Percentiles rank a stretch among this genome's conserved stretches.
phyloP scores from a whole-genome alignment of 2,888 invertebrate species.

The Hemithea aestivaria region DNA sequence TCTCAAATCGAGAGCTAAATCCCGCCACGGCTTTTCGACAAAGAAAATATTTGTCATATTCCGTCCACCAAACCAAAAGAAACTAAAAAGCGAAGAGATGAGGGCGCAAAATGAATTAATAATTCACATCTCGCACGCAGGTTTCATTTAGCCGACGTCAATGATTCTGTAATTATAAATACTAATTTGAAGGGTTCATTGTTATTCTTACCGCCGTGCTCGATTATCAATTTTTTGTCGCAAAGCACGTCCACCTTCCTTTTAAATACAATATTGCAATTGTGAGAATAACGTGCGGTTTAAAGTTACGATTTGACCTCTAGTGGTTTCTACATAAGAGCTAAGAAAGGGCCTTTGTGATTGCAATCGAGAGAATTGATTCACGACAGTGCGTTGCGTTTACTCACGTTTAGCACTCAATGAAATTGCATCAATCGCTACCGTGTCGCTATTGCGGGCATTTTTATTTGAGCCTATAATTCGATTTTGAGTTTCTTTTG shows the following conservation, averaged over 20 bases:
- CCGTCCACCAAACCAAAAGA: constrained; percentile 22
- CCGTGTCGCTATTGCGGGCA: constrained; percentile 68
- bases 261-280: constrained; percentile 41
- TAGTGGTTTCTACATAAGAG: constrained; percentile 41
- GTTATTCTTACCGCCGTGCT: constrained; percentile 58
- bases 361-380: constrained; percentile 46
- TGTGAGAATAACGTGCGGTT: constrained; percentile 20
- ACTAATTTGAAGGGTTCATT: constrained; percentile 73
- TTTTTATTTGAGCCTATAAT: constrained; percentile 65
- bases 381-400: constrained; percentile 56
- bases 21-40: too few species aligned
- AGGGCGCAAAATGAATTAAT: constrained; percentile 41
- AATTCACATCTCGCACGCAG: constrained; percentile 59
- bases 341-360: constrained; percentile 30
- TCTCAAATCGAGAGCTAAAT: too few species aligned
- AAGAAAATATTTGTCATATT: constrained; percentile 10
- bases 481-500: constrained; percentile 54
- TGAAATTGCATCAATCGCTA: constrained; percentile 72
- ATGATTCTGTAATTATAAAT: constrained; percentile 70
- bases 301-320: constrained; percentile 39
- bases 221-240: constrained; percentile 64
- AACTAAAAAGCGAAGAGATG: constrained; percentile 21
- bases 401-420: constrained; percentile 74
- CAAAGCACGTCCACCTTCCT: constrained; percentile 54
- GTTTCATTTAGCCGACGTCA: constrained; percentile 60